These are phyloP conservation scores for Puma concolor DNA, from an alignment of 2,113 vertebrate genomes.

Conservation along the genomic window DNA sequence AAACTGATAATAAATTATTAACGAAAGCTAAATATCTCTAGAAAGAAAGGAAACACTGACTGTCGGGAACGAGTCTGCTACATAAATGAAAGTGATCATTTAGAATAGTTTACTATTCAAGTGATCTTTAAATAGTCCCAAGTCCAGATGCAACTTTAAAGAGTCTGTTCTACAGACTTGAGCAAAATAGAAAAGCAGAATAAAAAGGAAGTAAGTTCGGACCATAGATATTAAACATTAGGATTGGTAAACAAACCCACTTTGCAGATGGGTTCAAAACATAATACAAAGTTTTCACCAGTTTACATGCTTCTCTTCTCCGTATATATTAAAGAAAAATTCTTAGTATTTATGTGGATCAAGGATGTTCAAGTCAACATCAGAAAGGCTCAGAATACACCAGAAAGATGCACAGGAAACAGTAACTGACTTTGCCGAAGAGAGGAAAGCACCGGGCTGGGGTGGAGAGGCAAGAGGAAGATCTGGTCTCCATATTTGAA, in stretches of 20 bases:
- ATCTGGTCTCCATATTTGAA: not conserved
- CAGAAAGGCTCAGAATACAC: not conserved
- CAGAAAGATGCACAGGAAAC: not conserved
- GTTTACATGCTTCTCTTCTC: not conserved
- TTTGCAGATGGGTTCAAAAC: not conserved
- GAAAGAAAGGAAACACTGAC: not conserved
- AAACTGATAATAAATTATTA: slow-evolving; percentile 30
- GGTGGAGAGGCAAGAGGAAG: not conserved
- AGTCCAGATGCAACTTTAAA: not conserved
- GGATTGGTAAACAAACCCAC: not conserved
- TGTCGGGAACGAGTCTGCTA: not conserved
- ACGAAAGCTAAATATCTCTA: not conserved
- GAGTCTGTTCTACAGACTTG: not conserved
- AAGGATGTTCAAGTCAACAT: not conserved
- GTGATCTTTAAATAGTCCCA: not conserved
- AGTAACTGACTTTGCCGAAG: not conserved
- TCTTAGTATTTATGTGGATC: not conserved
- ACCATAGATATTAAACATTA: not conserved
- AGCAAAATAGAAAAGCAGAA: slow-evolving; percentile 1
- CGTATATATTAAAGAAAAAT: not conserved
- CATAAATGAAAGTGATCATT: not conserved
- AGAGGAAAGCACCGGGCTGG: not conserved
- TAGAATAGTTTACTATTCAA: not conserved
- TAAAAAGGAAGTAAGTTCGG: slow-evolving; percentile 1
- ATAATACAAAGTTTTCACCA: not conserved